phyloP scores from a whole-genome alignment of 2,113 vertebrate species.

The Astatoreochromis straeleni region DNA sequence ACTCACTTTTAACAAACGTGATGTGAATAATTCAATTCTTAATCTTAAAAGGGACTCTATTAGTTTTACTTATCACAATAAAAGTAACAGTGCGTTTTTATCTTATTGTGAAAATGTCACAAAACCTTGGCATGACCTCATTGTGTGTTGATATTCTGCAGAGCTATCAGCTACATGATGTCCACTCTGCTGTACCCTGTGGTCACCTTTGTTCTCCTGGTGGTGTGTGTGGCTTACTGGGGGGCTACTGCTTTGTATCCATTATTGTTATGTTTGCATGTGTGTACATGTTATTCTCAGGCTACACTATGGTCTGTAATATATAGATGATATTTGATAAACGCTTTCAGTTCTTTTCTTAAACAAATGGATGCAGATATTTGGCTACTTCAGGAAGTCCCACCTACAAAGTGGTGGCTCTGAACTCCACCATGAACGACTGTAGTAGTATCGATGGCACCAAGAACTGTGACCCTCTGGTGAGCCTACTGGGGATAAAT shows the following conservation, averaged over 20 bases:
- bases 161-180: conserved; percentile 84
- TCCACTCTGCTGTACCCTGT: conserved; percentile 78
- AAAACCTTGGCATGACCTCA: background rate
- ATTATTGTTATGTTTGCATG: conserved; percentile 6
- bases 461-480: conserved; percentile 71
- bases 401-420: conserved; percentile 69
- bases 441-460: conserved; percentile 61
- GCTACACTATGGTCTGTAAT: background rate
- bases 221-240: conserved; percentile 86
- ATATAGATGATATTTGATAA: background rate
- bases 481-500: conserved; percentile 10
- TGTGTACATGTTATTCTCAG: background rate
- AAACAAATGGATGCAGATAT: conserved; percentile 67
- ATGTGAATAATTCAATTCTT: background rate
- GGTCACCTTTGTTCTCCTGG: conserved; percentile 80
- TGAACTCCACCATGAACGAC: conserved; percentile 27
- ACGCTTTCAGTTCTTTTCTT: background rate
- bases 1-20: background rate
- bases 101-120: background rate
- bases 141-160: conserved; percentile 34
- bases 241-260: conserved; percentile 85
- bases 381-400: conserved; percentile 83
- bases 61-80: background rate
- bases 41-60: background rate
- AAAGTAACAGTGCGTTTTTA: background rate